A percentile compares a stretch with the other conserved stretches of the same genome.
These are phyloP conservation scores for Sciurus vulgaris DNA, from an alignment of 2,797 vertebrate genomes.

Conservation along the genomic window DNA sequence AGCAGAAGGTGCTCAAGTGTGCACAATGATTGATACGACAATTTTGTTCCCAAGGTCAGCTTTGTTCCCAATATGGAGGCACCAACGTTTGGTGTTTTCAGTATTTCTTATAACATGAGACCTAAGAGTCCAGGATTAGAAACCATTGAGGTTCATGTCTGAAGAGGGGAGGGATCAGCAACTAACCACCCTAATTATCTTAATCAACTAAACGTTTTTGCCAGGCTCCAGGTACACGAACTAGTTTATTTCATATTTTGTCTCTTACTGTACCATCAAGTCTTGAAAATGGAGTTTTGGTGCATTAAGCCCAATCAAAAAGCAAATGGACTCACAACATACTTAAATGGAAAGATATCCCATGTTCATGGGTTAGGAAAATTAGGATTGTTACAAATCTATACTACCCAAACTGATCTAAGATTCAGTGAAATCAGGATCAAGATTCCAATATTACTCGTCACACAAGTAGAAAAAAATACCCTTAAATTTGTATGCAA, in stretches of 20 bases:
- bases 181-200: neutral
- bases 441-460: neutral
- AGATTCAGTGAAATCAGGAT: neutral
- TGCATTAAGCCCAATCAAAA: neutral
- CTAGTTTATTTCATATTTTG: neutral
- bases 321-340: neutral
- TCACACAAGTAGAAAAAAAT: neutral
- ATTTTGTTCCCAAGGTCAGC: fast-evolving
- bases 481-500: neutral
- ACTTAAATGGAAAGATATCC: neutral
- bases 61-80: neutral
- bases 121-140: neutral
- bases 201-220: neutral
- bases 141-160: neutral
- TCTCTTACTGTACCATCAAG: neutral
- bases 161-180: neutral
- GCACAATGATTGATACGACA: neutral
- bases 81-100: neutral
- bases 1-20: neutral
- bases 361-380: neutral
- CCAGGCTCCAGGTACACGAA: neutral
- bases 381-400: neutral
- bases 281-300: neutral
- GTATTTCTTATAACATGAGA: neutral
- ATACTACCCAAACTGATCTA: neutral